Percentiles rank a stretch among this genome's conserved stretches.
Evolutionary conservation across 2,113 vertebrate genomes (phyloP).

Genomic region (Brachypteracias leptosomus): DNA sequence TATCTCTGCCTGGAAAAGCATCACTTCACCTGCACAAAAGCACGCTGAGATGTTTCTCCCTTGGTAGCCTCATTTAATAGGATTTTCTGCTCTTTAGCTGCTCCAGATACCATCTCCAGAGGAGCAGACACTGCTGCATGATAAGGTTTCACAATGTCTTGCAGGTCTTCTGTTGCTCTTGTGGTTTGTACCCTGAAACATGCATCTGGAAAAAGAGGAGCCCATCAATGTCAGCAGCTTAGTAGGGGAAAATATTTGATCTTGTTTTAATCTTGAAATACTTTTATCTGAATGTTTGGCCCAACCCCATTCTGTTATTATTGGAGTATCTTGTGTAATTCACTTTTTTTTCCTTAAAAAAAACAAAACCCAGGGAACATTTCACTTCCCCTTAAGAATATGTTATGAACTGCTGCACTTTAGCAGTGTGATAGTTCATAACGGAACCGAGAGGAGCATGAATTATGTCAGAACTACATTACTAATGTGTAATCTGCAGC

Average conservation of each 20-base stretch:
- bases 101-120: not conserved
- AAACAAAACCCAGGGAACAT: not conserved
- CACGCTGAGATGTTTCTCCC: rapidly evolving
- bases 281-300: not conserved
- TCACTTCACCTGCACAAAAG: not conserved
- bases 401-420: constrained; percentile 50
- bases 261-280: not conserved
- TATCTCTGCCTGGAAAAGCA: not conserved
- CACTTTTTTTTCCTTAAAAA: not conserved
- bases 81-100: not conserved
- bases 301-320: not conserved
- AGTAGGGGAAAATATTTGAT: not conserved
- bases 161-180: rapidly evolving
- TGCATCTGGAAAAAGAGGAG: not conserved
- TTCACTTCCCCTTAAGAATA: constrained; percentile 53
- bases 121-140: rapidly evolving
- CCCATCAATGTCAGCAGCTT: not conserved
- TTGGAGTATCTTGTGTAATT: not conserved
- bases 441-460: constrained; percentile 54
- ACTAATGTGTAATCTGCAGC: constrained; percentile 75
- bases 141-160: rapidly evolving
- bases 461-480: constrained; percentile 69
- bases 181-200: not conserved
- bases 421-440: constrained; percentile 64
- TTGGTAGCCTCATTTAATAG: not conserved